Evolutionary conservation across 2,113 vertebrate species (phyloP), one percentile per base, ranked within the genome.

Genomic region (Platysteira castanea): DNA sequence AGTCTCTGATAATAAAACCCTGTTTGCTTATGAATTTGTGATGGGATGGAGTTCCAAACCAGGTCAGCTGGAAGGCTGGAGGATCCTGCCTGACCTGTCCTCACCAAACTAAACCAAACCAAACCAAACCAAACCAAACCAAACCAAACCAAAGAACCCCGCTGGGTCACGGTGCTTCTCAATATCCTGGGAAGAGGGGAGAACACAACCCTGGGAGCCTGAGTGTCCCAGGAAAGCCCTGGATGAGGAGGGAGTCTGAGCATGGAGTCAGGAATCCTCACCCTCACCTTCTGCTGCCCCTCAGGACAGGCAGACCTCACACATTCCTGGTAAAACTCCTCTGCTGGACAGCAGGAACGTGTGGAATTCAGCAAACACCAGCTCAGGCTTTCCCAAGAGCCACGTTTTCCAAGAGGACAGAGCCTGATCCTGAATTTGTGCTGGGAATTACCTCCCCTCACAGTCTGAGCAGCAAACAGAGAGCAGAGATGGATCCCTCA

Each of bases 21-120:
- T 84, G 60, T 57, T 44, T 91, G 54, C 67, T 93, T 77, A 83
- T 94, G 81, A 95, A 96, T 91, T 57, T 76, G 59, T 78, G 88
- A 86, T 96, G 78, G 27, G 42, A 56, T 77, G 89, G 94, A 61
- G 88, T 77, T 94, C 80, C 54, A 83, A 90, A 97, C 24, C 56
- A 88, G 81, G 92, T 67, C 77, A 84, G 53, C 57, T 41, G 57
- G 53, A 68, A 71, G 53, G 44, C 30, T 50, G 52, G 59, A 57
- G 60, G 65, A 30, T 11, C 13, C 28, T 28, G 49, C 44, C 47
- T 26, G 67, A 5, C 11, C 17, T 31, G 67, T 4, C 39, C 44
- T 59, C 27, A n/a, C 1, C 1, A 28, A 56, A 41, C 0, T 1
- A 17, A 28, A 28, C 9, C 1, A 11, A 39, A 39, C 1, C 1